Conservation (phyloP, 1,140 invertebrate species). For the Drosophila ironensis region DNA sequence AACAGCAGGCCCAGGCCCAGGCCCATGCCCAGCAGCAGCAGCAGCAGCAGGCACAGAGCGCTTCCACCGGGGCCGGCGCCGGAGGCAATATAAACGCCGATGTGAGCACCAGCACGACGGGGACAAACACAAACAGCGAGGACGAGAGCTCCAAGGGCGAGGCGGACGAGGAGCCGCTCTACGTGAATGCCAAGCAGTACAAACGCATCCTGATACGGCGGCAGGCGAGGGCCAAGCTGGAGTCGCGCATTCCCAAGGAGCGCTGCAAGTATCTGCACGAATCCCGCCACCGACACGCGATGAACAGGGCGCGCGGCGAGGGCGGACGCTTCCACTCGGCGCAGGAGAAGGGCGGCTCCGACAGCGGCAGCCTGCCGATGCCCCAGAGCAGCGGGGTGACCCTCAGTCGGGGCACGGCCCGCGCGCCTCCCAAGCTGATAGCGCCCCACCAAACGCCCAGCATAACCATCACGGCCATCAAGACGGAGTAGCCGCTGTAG, state of each 20-base stretch:
- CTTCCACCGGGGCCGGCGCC: no score
- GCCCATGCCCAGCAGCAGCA: constrained; percentile 32
- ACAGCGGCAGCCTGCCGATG: constrained; percentile 39
- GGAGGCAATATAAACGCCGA: constrained; percentile 48
- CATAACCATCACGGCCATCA: constrained; percentile 80
- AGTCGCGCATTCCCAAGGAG: constrained; percentile 98
- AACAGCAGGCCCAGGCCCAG: constrained; percentile 34
- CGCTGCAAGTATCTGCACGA: constrained; percentile 99
- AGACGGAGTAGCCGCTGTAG: constrained; percentile 49
- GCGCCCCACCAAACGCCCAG: constrained; percentile 79
- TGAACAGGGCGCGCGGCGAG: constrained; percentile 98
- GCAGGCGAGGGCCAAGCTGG: constrained; percentile 94
- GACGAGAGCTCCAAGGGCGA: constrained; percentile 84
- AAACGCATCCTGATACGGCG: constrained; percentile 94
- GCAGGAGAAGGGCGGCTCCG: constrained; percentile 61
- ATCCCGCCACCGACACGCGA: constrained; percentile 97
- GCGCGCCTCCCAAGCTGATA: constrained; percentile 72
- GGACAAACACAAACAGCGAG: constrained; percentile 65
- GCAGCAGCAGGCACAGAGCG: constrained; percentile 5
- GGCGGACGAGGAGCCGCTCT: constrained; percentile 96
- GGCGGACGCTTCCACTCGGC: constrained; percentile 97
- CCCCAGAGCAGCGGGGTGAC: constrained; percentile 45
- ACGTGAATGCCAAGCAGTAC: constrained; percentile 99
- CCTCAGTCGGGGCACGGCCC: constrained; percentile 52
- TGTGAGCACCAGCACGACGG: constrained; percentile 68